These are phyloP conservation scores for Hylaeus anthracinus DNA, from an alignment of 1,140 invertebrate genomes.

Conservation along the genomic window DNA sequence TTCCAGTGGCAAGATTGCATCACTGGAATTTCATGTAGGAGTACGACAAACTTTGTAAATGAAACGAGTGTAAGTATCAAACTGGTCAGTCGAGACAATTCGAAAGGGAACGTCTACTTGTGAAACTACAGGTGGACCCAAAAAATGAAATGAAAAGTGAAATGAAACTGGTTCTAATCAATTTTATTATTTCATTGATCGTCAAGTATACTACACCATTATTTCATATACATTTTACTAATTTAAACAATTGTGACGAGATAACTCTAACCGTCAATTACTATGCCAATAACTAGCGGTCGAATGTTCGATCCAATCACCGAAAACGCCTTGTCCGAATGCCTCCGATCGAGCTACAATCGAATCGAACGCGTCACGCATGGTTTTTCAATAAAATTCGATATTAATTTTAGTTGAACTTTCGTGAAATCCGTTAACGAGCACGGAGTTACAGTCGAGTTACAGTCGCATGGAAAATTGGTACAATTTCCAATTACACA, in stretches of 20 bases:
- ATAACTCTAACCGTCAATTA: not conserved
- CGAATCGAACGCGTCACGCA: not conserved
- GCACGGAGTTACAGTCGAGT: not conserved
- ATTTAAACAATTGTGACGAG: not conserved
- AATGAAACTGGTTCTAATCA: no score
- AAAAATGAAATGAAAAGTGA: no score
- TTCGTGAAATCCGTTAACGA: not conserved
- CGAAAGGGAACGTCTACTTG: no score
- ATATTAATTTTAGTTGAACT: not conserved
- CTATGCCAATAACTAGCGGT: not conserved
- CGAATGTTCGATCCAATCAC: conserved; percentile 15
- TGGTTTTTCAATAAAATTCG: conserved; percentile 17
- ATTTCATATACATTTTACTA: no score
- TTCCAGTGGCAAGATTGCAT: not conserved
- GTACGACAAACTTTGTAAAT: not conserved
- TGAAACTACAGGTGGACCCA: no score
- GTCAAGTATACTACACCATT: no score
- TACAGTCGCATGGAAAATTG: not conserved
- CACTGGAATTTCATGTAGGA: not conserved
- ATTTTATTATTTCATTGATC: no score
- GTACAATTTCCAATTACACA: not conserved
- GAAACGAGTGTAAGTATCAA: no score
- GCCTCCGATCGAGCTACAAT: not conserved
- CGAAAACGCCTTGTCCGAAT: not conserved
- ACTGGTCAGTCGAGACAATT: no score